A percentile compares a stretch with the other conserved stretches of the same genome.
These are phyloP conservation scores for Drosophila erecta DNA, from an alignment of 1,140 invertebrate genomes.

Conservation along the genomic window DNA sequence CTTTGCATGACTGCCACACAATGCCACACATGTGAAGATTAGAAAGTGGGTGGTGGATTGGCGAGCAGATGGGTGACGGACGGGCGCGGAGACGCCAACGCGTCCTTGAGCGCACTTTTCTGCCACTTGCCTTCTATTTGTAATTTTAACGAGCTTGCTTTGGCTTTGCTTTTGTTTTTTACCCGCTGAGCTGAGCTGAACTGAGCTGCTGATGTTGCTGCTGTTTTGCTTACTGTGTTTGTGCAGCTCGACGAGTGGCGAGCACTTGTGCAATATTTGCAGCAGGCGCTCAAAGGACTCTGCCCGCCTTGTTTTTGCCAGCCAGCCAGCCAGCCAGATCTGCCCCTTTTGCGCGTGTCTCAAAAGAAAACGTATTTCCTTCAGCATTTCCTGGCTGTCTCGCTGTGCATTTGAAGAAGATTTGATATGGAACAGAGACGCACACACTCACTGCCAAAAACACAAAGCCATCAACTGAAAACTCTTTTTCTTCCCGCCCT, in stretches of 20 bases:
- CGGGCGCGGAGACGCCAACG: slow-evolving; percentile 58
- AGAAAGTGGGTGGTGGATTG: background rate
- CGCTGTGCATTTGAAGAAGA: slow-evolving; percentile 60
- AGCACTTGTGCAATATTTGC: slow-evolving; percentile 75
- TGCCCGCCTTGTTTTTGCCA: slow-evolving; percentile 28
- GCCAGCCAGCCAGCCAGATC: slow-evolving; percentile 31
- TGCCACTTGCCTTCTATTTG: slow-evolving; percentile 82
- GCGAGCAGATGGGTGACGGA: background rate
- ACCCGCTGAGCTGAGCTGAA: slow-evolving; percentile 7
- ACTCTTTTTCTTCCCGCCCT: slow-evolving; percentile 28
- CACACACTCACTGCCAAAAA: background rate
- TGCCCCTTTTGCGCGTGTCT: slow-evolving; percentile 50
- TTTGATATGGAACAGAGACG: slow-evolving; percentile 29
- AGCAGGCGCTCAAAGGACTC: slow-evolving; percentile 56
- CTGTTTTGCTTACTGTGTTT: slow-evolving; percentile 67
- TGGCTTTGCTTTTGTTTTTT: slow-evolving; percentile 30
- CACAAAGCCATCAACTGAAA: slow-evolving; percentile 2
- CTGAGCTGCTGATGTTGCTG: slow-evolving; percentile 52
- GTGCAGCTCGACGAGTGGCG: slow-evolving; percentile 56
- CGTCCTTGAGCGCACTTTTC: slow-evolving; percentile 81
- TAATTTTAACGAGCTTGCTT: slow-evolving; percentile 80
- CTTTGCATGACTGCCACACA: slow-evolving; percentile 57
- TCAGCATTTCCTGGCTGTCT: slow-evolving; percentile 66
- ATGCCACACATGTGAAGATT: slow-evolving; percentile 42
- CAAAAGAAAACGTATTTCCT: slow-evolving; percentile 74